These are phyloP conservation scores for Aurelia coerulea DNA, from an alignment of 30 jellyfish, hydroid and myxozoan species.

Conservation along the genomic window DNA sequence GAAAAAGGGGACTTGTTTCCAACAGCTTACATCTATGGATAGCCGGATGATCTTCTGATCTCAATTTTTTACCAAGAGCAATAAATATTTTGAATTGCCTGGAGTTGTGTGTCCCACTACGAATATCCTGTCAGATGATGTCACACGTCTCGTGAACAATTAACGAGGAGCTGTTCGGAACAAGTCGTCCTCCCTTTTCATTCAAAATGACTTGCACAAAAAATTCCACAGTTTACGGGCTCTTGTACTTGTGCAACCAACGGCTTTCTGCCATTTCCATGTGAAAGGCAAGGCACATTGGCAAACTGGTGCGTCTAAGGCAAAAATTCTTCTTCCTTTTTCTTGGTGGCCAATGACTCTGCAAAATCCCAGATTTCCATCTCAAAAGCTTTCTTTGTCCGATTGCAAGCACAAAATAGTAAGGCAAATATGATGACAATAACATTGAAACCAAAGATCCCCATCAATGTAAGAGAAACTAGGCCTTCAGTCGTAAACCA, in stretches of 20 bases:
- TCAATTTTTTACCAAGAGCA: background rate
- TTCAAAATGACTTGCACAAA: too few relatives aligned
- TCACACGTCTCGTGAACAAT: too few relatives aligned
- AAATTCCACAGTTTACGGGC: too few relatives aligned
- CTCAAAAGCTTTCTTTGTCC: slow-evolving; percentile 48
- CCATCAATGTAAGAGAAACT: slow-evolving; percentile 23
- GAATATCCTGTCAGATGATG: too few relatives aligned
- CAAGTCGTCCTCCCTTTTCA: too few relatives aligned
- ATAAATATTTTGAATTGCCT: too few relatives aligned
- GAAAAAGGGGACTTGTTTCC: background rate
- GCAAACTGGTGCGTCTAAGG: too few relatives aligned
- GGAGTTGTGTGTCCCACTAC: too few relatives aligned
- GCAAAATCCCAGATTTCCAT: slow-evolving; percentile 44
- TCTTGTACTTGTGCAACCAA: too few relatives aligned
- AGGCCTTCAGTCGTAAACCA: slow-evolving; percentile 36
- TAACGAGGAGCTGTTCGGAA: too few relatives aligned
- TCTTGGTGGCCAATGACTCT: background rate
- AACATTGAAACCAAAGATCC: slow-evolving; percentile 32
- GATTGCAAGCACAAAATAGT: slow-evolving; percentile 50
- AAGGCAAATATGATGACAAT: slow-evolving; percentile 35
- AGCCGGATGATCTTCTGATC: slow-evolving; percentile 5
- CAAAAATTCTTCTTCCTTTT: background rate
- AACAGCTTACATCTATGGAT: background rate
- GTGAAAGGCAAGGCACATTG: too few relatives aligned
- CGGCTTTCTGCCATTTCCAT: too few relatives aligned